Percentiles rank a stretch among this genome's conserved stretches.
Evolutionary conservation across 2,113 vertebrate genomes (phyloP).

Genomic region (Bagarius yarrelli): DNA sequence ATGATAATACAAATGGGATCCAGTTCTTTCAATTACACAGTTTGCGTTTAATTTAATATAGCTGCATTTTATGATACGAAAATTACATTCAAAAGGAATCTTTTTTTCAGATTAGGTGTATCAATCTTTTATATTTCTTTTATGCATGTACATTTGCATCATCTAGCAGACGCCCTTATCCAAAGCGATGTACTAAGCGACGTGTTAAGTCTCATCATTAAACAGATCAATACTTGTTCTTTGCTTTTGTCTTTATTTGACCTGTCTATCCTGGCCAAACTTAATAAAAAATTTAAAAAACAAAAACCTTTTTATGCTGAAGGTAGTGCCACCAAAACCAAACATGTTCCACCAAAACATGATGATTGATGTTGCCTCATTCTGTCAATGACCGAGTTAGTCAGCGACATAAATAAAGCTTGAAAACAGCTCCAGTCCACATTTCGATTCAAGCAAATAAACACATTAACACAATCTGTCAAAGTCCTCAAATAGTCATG

Average conservation of each 20-base stretch:
- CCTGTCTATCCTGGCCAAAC: background rate
- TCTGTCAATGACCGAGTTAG: constrained; percentile 56
- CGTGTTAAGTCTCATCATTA: too few relatives aligned
- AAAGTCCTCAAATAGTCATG: constrained; percentile 59
- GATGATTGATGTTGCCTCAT: constrained; percentile 52
- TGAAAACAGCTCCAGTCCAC: constrained; percentile 54
- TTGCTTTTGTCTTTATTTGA: constrained; percentile 1
- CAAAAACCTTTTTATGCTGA: constrained; percentile 23
- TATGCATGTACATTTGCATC: too few relatives aligned
- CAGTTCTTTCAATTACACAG: background rate
- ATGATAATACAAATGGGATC: constrained; percentile 24
- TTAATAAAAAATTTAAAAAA: background rate
- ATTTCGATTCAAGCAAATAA: constrained; percentile 56
- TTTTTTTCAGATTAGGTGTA: too few relatives aligned
- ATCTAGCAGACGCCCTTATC: too few relatives aligned
- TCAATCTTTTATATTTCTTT: too few relatives aligned
- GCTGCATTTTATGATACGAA: background rate
- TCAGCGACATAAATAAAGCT: constrained; percentile 57
- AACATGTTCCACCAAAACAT: constrained; percentile 32
- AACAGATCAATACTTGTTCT: too few relatives aligned
- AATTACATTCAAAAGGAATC: too few relatives aligned
- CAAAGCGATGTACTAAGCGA: too few relatives aligned
- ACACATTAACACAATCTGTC: constrained; percentile 62
- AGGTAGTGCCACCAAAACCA: background rate
- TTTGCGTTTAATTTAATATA: background rate